A percentile compares a stretch with the other conserved stretches of the same genome.
phyloP scores from a whole-genome alignment of 2,888 invertebrate species.

The Hedychridium roseum region DNA sequence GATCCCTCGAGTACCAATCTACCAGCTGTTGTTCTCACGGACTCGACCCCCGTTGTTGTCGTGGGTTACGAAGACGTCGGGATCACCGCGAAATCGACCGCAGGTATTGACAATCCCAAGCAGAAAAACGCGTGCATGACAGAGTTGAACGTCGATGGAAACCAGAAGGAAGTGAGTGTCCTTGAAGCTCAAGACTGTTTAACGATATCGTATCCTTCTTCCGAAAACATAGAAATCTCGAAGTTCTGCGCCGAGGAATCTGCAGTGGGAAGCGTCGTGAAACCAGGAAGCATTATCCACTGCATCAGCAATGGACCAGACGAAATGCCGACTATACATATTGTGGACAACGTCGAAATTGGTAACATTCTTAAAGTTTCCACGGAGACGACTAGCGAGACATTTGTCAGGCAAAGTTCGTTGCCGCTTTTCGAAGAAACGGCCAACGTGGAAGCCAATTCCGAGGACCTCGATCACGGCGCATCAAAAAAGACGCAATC shows the following conservation, averaged over 20 bases:
- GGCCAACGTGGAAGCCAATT: conserved; percentile 8
- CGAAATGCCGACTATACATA: conserved; percentile 58
- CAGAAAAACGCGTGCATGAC: conserved; percentile 4
- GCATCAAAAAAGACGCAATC: too few relatives aligned
- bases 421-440: conserved; percentile 25
- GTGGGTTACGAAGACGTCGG: conserved; percentile 46
- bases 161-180: conserved; percentile 12
- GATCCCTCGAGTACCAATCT: conserved; percentile 44
- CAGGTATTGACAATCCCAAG: conserved; percentile 12
- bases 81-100: conserved; percentile 28
- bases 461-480: too few relatives aligned
- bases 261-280: conserved; percentile 27
- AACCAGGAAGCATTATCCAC: conserved; percentile 46
- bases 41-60: conserved; percentile 42
- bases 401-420: conserved; percentile 23
- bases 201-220: conserved; percentile 25
- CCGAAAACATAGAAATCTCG: conserved; percentile 17
- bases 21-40: conserved; percentile 35
- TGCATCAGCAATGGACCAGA: conserved; percentile 48
- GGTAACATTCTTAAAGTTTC: conserved; percentile 32
- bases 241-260: conserved; percentile 10
- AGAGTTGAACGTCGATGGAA: too few relatives aligned
- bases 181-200: conserved; percentile 23
- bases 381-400: conserved; percentile 20
- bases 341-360: conserved; percentile 56